Percentiles rank a stretch among this genome's conserved stretches.
Conservation (phyloP, 1,140 invertebrate species). For the Diabrotica undecimpunctata region DNA sequence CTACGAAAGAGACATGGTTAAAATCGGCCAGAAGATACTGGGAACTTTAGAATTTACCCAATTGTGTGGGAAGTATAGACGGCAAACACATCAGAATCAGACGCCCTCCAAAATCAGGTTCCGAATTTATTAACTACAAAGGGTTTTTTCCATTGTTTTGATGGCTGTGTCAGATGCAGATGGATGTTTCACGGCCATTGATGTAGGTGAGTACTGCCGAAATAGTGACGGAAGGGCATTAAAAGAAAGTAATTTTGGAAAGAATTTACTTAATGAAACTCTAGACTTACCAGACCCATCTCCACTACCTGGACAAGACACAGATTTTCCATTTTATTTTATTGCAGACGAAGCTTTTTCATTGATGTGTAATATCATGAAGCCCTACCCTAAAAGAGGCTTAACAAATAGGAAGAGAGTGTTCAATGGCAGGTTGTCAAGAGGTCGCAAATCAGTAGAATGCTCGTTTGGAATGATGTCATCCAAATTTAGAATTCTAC, state of each 20-base stretch:
- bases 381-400: constrained; percentile 43
- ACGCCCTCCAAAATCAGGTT: constrained; percentile 28
- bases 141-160: constrained; percentile 41
- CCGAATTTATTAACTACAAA: constrained; percentile 34
- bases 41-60: constrained; percentile 20
- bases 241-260: constrained; percentile 30
- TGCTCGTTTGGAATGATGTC: constrained; percentile 48
- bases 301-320: constrained; percentile 28
- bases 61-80: constrained; percentile 35
- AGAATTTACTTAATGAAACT: constrained; percentile 27
- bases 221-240: constrained; percentile 12
- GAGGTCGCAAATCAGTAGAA: constrained; percentile 46
- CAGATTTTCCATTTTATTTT: constrained; percentile 28
- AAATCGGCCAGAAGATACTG: constrained; percentile 26
- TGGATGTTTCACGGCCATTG: constrained; percentile 11
- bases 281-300: constrained; percentile 31
- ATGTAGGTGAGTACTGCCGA: constrained; percentile 18
- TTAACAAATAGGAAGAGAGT: constrained; percentile 38
- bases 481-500: constrained; percentile 45
- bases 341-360: constrained; percentile 50
- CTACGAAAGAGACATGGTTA: constrained; percentile 29
- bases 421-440: constrained; percentile 45
- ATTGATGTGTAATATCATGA: constrained; percentile 45
- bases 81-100: constrained; percentile 18
- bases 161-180: constrained; percentile 34